Conservation (phyloP, 2,888 invertebrate species). For the Acanthacorydalis orientalis region DNA sequence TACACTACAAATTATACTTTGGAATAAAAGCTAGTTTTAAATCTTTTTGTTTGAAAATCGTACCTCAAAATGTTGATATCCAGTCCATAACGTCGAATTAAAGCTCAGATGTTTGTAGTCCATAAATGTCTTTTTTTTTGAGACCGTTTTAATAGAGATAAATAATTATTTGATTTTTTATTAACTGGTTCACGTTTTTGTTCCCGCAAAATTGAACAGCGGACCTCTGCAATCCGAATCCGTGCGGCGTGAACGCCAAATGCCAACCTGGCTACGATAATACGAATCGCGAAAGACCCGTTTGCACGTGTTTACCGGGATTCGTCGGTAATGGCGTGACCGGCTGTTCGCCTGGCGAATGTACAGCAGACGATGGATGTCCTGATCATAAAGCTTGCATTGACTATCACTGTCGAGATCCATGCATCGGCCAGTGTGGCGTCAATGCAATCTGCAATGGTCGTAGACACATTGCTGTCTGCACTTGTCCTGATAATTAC, state of each 20-base stretch:
- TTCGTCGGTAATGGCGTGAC: conserved; percentile 61
- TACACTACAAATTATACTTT: too few species aligned
- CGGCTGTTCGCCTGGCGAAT: conserved; percentile 63
- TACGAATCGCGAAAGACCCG: conserved; percentile 64
- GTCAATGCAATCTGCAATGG: conserved; percentile 58
- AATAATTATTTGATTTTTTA: too few species aligned
- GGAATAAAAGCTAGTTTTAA: too few species aligned
- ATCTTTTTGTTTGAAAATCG: too few species aligned
- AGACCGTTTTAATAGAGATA: too few species aligned
- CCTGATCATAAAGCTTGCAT: conserved; percentile 59
- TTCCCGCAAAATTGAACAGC: conserved; percentile 26
- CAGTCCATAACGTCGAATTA: too few species aligned
- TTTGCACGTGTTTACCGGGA: conserved; percentile 67
- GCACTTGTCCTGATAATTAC: conserved; percentile 57
- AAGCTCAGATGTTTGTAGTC: too few species aligned
- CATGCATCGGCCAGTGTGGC: conserved; percentile 65
- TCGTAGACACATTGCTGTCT: conserved; percentile 63
- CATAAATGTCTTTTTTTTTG: too few species aligned
- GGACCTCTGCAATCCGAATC: conserved; percentile 73
- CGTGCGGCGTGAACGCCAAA: conserved; percentile 63
- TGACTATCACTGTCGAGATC: conserved; percentile 49
- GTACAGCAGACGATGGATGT: conserved; percentile 60
- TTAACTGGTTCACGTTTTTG: too few species aligned
- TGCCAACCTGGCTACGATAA: conserved; percentile 75
- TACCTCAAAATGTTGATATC: too few species aligned